phyloP scores from a whole-genome alignment of 2,113 vertebrate genomes.

The Bettongia penicillata region DNA sequence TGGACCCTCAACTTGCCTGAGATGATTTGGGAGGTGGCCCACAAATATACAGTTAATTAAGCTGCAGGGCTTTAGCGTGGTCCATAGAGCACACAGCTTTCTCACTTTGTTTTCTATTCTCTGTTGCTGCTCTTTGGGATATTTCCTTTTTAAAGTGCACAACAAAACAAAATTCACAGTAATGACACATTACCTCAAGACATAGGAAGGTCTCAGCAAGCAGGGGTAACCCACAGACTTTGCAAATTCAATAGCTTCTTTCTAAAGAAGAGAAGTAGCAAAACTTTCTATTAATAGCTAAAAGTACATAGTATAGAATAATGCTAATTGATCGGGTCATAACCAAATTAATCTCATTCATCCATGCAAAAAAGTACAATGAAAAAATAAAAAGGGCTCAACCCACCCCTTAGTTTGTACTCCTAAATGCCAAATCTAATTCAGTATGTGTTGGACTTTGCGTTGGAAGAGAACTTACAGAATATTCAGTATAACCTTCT shows the following conservation, averaged over 20 bases:
- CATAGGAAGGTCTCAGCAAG: constrained; percentile 94
- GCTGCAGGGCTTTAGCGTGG: constrained; percentile 4
- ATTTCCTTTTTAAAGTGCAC: not conserved
- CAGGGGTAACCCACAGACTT: constrained; percentile 92
- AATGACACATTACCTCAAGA: constrained; percentile 89
- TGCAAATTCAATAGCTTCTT: constrained; percentile 92
- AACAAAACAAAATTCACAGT: not conserved
- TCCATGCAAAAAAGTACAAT: constrained; percentile 65
- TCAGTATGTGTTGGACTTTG: constrained; percentile 4
- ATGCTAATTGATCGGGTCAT: constrained; percentile 49
- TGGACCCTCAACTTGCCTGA: not conserved
- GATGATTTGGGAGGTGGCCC: not conserved
- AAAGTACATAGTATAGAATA: constrained; percentile 47
- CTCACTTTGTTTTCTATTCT: constrained; percentile 2
- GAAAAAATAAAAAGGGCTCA: constrained; percentile 65
- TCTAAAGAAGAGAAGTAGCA: constrained; percentile 83
- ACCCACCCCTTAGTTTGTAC: constrained; percentile 58
- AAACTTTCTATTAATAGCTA: constrained; percentile 43
- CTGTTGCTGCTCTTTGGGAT: constrained; percentile 17
- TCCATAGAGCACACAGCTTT: not conserved
- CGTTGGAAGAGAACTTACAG: not conserved
- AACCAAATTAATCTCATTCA: constrained; percentile 53
- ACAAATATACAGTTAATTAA: not conserved
- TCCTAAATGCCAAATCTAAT: constrained; percentile 70
- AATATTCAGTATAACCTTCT: not conserved